Evolutionary conservation across 2,113 vertebrate genomes (phyloP).

Genomic region (Phoenicopterus ruber): DNA sequence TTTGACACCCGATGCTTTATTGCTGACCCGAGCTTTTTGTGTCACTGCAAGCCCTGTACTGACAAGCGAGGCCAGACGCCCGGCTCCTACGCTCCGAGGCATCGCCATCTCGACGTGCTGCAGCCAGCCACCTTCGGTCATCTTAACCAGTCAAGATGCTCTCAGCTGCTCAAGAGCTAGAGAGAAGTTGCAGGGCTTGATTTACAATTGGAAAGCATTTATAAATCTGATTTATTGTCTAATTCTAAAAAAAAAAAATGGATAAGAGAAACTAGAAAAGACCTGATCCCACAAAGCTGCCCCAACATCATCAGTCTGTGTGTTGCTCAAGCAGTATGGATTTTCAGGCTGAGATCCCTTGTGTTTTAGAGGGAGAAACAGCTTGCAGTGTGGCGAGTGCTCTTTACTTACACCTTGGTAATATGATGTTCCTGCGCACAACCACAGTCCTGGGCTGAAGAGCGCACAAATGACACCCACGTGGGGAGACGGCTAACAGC

Average conservation of each 20-base stretch:
- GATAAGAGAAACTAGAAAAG: not conserved
- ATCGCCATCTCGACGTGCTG: rapidly evolving
- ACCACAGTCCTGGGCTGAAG: not conserved
- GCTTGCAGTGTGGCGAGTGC: rapidly evolving
- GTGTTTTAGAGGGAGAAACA: not conserved
- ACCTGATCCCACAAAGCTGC: not conserved
- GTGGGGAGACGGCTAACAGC: not conserved
- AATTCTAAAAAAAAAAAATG: not conserved
- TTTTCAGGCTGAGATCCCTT: not conserved
- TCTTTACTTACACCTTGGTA: not conserved
- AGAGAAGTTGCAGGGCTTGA: not conserved
- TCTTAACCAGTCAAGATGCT: not conserved
- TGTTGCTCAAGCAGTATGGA: not conserved
- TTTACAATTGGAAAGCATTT: not conserved
- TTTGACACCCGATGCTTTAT: not conserved
- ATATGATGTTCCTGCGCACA: not conserved
- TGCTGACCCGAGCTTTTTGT: not conserved
- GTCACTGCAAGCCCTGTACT: not conserved
- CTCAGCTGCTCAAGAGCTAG: not conserved
- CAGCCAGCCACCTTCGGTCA: not conserved
- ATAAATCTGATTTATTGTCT: not conserved
- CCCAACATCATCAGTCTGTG: not conserved
- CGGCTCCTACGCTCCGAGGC: not conserved
- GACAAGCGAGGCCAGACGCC: not conserved
- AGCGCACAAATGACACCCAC: not conserved